Base-by-base conservation (phyloP, 1,140 invertebrate species). In the Monomorium pharaonis region DNA sequence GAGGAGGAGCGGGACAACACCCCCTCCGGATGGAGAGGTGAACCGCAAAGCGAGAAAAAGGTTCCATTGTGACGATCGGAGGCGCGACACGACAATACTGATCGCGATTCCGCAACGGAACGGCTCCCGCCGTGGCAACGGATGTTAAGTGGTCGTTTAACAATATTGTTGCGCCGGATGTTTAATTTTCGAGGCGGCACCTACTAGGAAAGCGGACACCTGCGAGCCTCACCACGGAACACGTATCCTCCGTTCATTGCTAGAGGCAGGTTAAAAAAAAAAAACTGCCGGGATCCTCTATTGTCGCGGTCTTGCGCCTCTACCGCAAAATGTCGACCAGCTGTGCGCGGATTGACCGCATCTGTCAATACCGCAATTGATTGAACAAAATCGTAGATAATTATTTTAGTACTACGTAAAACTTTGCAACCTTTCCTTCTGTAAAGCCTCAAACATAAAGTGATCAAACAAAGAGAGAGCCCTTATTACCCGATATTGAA, bases 61-160 rank as follows among this genome's bases (percentile, higher is more conserved):
- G 47, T 30, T 30, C 54, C 49, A 76, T 84, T 63, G 84, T 42
- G 75, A 67, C 54, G 54, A 47, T 83, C 69, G 86, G 58, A 83
- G 84, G 21, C 87, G 58, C 86, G 85, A 90, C 81, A 88, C 70
- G 51, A 85, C 83, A 74, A 72, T 67, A 56, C 85, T 56, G 47
- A 86, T 76, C 37, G 54, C 14, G 27, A 75, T 84, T 67, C 44
- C 72, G 51, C 27, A 67, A 63, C 56, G 75, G 76, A 42, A 16
- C 58, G 27, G 21, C 24, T 30, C 18, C 18, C 44, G 30, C 16
- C 10, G 42, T 30, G 60, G 21, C 14, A 65, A n/a, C 84, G 81
- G 84, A 85, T 76, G 69, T n/a, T 70, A 75, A 84, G 33, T 44
- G 51, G 24, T 44, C 49, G 60, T 62, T 86, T 65, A 84, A 86